A percentile compares a stretch with the other conserved stretches of the same genome.
Conservation (phyloP, 2,888 invertebrate genomes). For the Cactoblastis cactorum region DNA sequence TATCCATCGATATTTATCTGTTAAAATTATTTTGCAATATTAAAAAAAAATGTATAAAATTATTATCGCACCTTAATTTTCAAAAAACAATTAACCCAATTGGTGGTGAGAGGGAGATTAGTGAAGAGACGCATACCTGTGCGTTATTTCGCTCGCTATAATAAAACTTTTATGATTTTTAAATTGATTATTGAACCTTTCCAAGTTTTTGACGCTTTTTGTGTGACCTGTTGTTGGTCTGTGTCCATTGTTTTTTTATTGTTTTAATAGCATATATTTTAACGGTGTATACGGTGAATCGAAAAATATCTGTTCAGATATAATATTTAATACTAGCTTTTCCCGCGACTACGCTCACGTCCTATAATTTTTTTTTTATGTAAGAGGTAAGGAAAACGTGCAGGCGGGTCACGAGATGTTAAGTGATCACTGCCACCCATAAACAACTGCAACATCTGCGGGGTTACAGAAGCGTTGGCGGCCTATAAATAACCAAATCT, state of each 20-base stretch:
- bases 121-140: slow-evolving; percentile 8
- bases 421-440: no score
- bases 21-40: neutral
- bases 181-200: slow-evolving; percentile 51
- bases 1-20: neutral
- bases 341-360: no score
- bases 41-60: neutral
- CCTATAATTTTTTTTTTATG: no score
- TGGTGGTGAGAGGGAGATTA: slow-evolving; percentile 24
- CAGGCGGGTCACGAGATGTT: no score
- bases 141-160: slow-evolving; percentile 40
- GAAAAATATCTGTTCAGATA: no score
- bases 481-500: no score
- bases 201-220: slow-evolving; percentile 64
- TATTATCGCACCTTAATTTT: slow-evolving; percentile 1
- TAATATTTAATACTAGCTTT: no score
- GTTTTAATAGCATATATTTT: no score
- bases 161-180: slow-evolving; percentile 66
- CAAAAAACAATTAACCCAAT: slow-evolving; percentile 13
- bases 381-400: no score
- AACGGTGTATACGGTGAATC: no score
- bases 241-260: slow-evolving; percentile 53
- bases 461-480: no score
- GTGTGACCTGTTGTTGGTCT: slow-evolving; percentile 42
- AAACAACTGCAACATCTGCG: no score